Percentiles rank a stretch among this genome's conserved stretches.
phyloP scores from a whole-genome alignment of 2,888 invertebrate species.

The Leucoma salicis region DNA sequence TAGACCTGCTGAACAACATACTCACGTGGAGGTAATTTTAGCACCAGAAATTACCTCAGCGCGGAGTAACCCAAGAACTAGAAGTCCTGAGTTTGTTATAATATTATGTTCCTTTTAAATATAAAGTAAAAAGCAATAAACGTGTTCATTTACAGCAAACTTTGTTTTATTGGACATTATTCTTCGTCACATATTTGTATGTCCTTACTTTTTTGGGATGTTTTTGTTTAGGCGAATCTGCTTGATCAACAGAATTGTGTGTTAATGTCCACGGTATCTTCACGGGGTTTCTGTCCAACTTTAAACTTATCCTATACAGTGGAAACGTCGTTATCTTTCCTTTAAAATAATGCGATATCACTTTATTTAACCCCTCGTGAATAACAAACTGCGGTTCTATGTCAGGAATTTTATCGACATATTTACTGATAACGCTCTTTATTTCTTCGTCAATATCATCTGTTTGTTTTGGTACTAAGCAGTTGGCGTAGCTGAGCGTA shows the following conservation, averaged over 20 bases:
- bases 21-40: too few species aligned
- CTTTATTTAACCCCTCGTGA: slow-evolving; percentile 52
- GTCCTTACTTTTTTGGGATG: slow-evolving; percentile 1
- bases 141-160: too few species aligned
- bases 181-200: slow-evolving; percentile 9
- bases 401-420: slow-evolving; percentile 54
- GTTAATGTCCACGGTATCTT: slow-evolving; percentile 63
- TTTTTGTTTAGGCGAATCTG: background rate
- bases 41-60: too few species aligned
- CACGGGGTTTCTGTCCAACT: slow-evolving; percentile 61
- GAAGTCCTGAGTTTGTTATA: too few species aligned
- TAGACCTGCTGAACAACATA: too few species aligned
- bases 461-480: slow-evolving; percentile 34
- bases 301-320: slow-evolving; percentile 59
- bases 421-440: slow-evolving; percentile 45
- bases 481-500: slow-evolving; percentile 26
- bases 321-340: slow-evolving; percentile 61
- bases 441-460: slow-evolving; percentile 38
- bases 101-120: too few species aligned
- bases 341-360: slow-evolving; percentile 53
- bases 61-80: too few species aligned
- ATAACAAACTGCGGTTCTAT: slow-evolving; percentile 55
- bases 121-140: too few species aligned
- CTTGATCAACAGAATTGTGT: background rate
- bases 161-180: too few species aligned